Base-by-base conservation (phyloP, 2,888 invertebrate species). In the Drosophila birchii region DNA sequence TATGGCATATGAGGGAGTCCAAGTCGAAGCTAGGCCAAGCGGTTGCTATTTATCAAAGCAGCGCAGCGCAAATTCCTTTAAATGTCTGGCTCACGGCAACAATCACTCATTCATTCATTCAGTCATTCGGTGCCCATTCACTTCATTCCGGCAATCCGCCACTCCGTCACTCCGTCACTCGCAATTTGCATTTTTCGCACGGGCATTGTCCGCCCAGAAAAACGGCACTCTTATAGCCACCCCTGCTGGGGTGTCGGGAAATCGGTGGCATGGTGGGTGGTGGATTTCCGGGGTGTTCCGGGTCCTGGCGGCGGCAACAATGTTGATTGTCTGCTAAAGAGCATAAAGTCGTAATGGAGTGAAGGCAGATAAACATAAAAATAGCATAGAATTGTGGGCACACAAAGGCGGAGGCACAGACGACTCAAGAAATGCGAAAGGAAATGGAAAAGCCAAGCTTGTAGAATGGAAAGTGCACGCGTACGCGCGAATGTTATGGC, bases 301-400 rank as follows among this genome's bases (percentile, higher is more conserved):
- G 58, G 29, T 18, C 5, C 36, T 18, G 64, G 68, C 59, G 43
- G 55, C 39, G 55, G 63, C 80, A 84, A 77, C 78, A 80, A 78
- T 75, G 84, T 76, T 89, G 87, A 88, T 88, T 88, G 87, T 86
- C 89, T 87, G 85, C 87, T 88, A 90, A 89, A 88, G 79, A 83
- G 83, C 85, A 85, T 89, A 82, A 85, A 86, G 86, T 82, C 89
- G 83, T 86, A 86, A 83, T 84, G 82, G 82, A 89, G 87, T 85
- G 87, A 75, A 78, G 78, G 87, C 87, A 85, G 87, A 84, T 84
- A 84, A 87, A 89, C 89, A 89, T 89, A 85, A 89, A 68, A 85
- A 84, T 75, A 72, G 73, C 81, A 86, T 84, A 84, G 89, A 86
- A 84, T 84, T 84, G 84, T 79, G 81, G 88, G 78, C 80, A 75